phyloP scores from a whole-genome alignment of 2,113 vertebrate genomes.

The Agelaius phoeniceus region DNA sequence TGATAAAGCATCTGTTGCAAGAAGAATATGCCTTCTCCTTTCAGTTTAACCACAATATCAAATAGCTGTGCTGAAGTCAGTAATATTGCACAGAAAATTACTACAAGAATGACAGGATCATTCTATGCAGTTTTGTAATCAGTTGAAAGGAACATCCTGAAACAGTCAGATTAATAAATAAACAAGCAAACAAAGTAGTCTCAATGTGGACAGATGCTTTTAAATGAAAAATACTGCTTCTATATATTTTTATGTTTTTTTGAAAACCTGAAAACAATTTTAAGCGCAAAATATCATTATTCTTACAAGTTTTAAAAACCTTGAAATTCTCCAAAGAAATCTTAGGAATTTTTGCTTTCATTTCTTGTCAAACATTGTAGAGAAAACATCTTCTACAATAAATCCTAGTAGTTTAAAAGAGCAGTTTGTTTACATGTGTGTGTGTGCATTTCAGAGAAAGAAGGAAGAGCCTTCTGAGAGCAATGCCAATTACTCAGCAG shows the following conservation, averaged over 20 bases:
- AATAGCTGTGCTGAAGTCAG: not conserved
- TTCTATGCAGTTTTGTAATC: not conserved
- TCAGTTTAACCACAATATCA: not conserved
- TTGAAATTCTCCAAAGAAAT: not conserved
- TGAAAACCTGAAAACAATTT: not conserved
- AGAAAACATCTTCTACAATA: not conserved
- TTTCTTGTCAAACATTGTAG: not conserved
- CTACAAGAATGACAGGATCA: not conserved
- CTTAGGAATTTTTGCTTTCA: not conserved
- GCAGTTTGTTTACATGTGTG: not conserved
- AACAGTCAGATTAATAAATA: not conserved
- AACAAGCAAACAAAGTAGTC: not conserved
- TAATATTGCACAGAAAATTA: not conserved
- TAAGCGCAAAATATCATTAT: not conserved
- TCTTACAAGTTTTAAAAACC: not conserved
- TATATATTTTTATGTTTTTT: not conserved
- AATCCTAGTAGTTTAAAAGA: not conserved
- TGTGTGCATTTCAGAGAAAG: not conserved
- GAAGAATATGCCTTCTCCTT: not conserved
- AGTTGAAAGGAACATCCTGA: not conserved
- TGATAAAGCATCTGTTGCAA: not conserved
- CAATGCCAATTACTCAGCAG: not conserved
- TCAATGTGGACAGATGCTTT: not conserved
- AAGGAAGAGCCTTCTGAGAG: not conserved
- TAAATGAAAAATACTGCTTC: not conserved